These are phyloP conservation scores for Meloidogyne exigua DNA, from an alignment of 1,140 invertebrate genomes.

Conservation along the genomic window DNA sequence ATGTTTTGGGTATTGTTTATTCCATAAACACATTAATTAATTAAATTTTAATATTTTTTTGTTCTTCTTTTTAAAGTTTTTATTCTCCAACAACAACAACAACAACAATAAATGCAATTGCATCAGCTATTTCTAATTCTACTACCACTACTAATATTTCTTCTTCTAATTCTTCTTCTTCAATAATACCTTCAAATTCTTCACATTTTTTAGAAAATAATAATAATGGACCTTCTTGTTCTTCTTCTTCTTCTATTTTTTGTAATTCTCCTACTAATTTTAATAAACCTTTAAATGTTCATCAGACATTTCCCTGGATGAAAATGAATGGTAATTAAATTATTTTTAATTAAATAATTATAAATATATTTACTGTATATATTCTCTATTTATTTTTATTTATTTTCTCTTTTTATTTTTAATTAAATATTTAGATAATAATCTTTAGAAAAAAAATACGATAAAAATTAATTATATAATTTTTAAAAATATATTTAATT, in stretches of 20 bases:
- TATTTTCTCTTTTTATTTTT: too few species aligned
- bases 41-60: too few species aligned
- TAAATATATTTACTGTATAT: too few species aligned
- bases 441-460: too few species aligned
- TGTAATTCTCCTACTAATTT: slow-evolving; percentile 7
- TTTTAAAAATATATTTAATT: too few species aligned
- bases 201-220: slow-evolving; percentile 10
- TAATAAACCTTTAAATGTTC: slow-evolving; percentile 10
- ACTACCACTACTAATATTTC: too few species aligned
- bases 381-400: too few species aligned
- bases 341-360: background rate
- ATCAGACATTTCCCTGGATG: slow-evolving; percentile 42
- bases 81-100: slow-evolving; percentile 1
- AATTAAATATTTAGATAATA: too few species aligned
- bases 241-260: background rate
- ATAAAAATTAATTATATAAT: too few species aligned
- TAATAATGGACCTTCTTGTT: background rate
- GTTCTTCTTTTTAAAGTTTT: background rate
- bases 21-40: too few species aligned
- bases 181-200: slow-evolving; percentile 4
- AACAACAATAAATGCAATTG: background rate
- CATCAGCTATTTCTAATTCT: too few species aligned
- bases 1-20: too few species aligned
- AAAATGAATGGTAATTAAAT: slow-evolving; percentile 37
- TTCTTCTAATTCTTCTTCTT: background rate